Conservation (phyloP, 2,113 vertebrate species). For the Tragelaphus buxtoni region DNA sequence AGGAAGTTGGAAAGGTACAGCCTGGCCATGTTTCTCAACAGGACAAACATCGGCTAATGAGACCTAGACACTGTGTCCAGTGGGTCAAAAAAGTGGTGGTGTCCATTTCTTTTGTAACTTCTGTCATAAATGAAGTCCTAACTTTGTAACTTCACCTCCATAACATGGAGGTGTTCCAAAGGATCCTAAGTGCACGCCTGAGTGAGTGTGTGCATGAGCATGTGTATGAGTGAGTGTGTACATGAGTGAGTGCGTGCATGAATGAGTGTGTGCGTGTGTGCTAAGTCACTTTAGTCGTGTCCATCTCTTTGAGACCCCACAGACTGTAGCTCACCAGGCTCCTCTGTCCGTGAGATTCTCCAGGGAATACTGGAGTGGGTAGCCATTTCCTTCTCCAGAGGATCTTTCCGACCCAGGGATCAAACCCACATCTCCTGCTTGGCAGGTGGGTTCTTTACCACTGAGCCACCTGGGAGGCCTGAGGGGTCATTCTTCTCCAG, state of each 20-base stretch:
- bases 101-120: neutral
- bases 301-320: neutral
- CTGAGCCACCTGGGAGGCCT: neutral
- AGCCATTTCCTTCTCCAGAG: neutral
- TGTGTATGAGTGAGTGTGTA: neutral
- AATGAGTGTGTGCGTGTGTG: rapidly evolving
- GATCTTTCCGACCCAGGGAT: neutral
- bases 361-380: neutral
- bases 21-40: neutral
- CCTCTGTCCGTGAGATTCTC: neutral
- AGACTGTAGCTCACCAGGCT: neutral
- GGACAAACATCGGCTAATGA: neutral
- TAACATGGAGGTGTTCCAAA: neutral
- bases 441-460: neutral
- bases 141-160: neutral
- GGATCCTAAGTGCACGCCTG: neutral
- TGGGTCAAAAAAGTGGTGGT: neutral
- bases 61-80: neutral
- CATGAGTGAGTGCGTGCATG: neutral
- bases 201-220: neutral
- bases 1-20: neutral
- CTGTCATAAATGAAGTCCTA: neutral
- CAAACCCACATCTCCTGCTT: neutral
- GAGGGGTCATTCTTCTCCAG: neutral
- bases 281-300: neutral